These are phyloP conservation scores for Gandaritis pyraliata DNA, from an alignment of 2,888 invertebrate genomes.

Conservation along the genomic window DNA sequence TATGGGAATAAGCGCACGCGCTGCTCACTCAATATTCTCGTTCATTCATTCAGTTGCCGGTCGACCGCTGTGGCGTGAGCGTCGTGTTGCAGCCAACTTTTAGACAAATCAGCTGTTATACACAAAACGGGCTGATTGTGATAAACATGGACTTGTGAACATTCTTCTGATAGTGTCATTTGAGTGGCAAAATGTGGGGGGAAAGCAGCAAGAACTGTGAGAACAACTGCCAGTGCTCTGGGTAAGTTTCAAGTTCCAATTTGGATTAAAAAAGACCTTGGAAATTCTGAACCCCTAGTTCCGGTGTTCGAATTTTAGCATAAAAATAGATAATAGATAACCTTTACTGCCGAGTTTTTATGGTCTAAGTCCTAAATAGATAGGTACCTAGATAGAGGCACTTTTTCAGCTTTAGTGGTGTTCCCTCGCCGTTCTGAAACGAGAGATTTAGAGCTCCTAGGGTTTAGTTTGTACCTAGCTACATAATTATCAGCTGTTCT, in stretches of 20 bases:
- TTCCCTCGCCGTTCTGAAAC: too few relatives aligned
- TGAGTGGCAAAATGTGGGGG: constrained; percentile 70
- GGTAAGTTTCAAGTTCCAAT: constrained; percentile 57
- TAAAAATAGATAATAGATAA: too few relatives aligned
- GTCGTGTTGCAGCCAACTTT: not conserved
- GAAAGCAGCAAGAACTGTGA: constrained; percentile 73
- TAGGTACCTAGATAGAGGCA: too few relatives aligned
- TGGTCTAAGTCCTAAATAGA: too few relatives aligned
- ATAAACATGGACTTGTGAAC: constrained; percentile 64
- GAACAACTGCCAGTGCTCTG: constrained; percentile 75
- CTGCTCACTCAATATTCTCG: not conserved
- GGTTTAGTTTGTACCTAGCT: too few relatives aligned
- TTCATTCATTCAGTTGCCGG: constrained; percentile 34
- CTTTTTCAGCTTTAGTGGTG: too few relatives aligned
- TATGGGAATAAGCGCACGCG: constrained; percentile 43
- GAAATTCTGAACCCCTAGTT: constrained; percentile 6
- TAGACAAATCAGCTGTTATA: constrained; percentile 35
- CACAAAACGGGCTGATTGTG: constrained; percentile 48
- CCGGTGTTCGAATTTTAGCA: constrained; percentile 13
- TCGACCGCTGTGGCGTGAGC: constrained; percentile 24
- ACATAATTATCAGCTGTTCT: too few relatives aligned
- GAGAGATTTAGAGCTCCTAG: too few relatives aligned
- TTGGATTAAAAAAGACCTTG: constrained; percentile 20
- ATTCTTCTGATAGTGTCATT: constrained; percentile 51
- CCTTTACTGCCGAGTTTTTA: too few relatives aligned